phyloP scores from a whole-genome alignment of 2,888 invertebrate genomes.

The Parnassius mnemosyne region DNA sequence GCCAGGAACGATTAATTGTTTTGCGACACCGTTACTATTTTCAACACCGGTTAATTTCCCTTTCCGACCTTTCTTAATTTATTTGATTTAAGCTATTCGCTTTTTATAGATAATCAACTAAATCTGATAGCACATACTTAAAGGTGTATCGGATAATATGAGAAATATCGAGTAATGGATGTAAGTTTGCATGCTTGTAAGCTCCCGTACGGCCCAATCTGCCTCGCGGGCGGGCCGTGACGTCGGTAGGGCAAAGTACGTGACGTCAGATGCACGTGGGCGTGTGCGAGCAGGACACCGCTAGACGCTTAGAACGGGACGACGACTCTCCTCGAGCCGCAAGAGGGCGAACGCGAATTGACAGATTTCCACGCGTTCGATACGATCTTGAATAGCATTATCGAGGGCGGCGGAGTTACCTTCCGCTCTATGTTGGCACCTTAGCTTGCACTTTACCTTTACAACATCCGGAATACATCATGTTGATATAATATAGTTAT shows the following conservation, averaged over 20 bases:
- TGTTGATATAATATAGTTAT: too few species aligned
- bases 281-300: constrained; percentile 57
- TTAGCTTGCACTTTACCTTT: constrained; percentile 1
- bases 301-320: constrained; percentile 46
- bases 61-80: neutral
- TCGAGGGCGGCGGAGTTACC: constrained; percentile 37
- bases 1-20: too few species aligned
- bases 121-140: constrained; percentile 6
- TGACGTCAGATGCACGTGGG: constrained; percentile 75
- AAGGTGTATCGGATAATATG: neutral
- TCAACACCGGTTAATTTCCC: neutral
- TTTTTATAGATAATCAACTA: constrained; percentile 3
- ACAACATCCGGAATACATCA: constrained; percentile 8
- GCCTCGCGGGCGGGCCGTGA: constrained; percentile 50
- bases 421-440: constrained; percentile 5
- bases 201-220: constrained; percentile 35
- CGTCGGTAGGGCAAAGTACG: constrained; percentile 56
- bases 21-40: too few species aligned
- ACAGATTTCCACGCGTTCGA: constrained; percentile 72
- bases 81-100: neutral
- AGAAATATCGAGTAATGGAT: constrained; percentile 6
- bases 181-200: neutral
- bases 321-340: constrained; percentile 35
- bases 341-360: constrained; percentile 66
- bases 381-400: constrained; percentile 72